phyloP scores from a whole-genome alignment of 2,888 invertebrate species.

The Hesperia comma region DNA sequence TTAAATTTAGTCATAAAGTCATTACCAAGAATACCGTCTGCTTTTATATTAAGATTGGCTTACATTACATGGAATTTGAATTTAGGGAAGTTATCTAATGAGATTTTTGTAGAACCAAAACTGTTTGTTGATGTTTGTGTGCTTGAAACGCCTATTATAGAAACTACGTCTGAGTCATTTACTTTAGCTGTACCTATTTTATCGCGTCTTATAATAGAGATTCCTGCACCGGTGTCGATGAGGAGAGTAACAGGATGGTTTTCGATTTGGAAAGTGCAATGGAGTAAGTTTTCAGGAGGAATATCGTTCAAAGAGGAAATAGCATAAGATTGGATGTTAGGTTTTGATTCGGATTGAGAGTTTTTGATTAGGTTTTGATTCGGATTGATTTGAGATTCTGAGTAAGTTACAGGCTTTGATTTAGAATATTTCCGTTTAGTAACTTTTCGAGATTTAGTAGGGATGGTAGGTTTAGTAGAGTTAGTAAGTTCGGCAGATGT shows the following conservation, averaged over 20 bases:
- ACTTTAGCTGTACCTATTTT: conserved; percentile 42
- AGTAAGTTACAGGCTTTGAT: background rate
- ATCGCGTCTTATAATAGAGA: conserved; percentile 41
- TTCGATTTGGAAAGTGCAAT: conserved; percentile 46
- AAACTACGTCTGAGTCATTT: conserved; percentile 42
- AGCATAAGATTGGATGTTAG: conserved; percentile 38
- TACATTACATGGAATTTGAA: too few relatives aligned
- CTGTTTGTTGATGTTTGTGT: conserved; percentile 39
- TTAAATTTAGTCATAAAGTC: conserved; percentile 51
- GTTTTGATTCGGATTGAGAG: conserved; percentile 28
- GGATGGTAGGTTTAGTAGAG: conserved; percentile 5
- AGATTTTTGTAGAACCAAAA: too few relatives aligned
- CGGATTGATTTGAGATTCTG: conserved; percentile 21
- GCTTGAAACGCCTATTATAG: conserved; percentile 48
- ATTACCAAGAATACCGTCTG: conserved; percentile 49
- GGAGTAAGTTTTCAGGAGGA: conserved; percentile 47
- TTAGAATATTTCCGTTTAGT: background rate
- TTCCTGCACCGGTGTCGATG: conserved; percentile 47
- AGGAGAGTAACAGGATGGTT: conserved; percentile 43
- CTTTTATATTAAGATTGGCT: conserved; percentile 45
- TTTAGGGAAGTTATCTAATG: conserved; percentile 44
- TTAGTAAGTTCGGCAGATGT: background rate
- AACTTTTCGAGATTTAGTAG: conserved; percentile 10
- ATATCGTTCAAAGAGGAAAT: too few relatives aligned
- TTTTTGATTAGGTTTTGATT: too few relatives aligned